Conservation (phyloP, 1,140 invertebrate genomes). For the Oryzaephilus surinamensis region DNA sequence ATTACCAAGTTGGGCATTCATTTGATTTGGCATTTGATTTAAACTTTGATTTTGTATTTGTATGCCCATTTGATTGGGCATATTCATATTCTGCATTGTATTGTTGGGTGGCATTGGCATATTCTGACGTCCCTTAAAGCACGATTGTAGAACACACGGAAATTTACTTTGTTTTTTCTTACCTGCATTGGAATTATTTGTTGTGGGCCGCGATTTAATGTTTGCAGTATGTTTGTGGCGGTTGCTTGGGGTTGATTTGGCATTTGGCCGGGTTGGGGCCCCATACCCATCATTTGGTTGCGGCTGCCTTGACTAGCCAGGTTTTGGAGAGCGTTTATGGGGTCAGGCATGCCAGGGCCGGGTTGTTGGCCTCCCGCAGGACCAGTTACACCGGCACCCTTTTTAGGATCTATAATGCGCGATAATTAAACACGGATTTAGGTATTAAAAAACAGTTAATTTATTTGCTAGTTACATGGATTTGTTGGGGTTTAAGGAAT, state of each 20-base stretch:
- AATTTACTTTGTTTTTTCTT: no score
- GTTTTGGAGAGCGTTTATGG: conserved; percentile 77
- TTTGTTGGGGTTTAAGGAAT: no score
- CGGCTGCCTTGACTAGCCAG: conserved; percentile 61
- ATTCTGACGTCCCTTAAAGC: no score
- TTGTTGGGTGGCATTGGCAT: conserved; percentile 15
- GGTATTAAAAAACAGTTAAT: no score
- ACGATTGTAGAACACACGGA: no score
- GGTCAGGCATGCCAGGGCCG: conserved; percentile 52
- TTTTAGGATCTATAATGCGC: conserved; percentile 41
- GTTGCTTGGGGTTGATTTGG: conserved; percentile 41
- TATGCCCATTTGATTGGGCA: conserved; percentile 25
- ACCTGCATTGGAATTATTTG: conserved; percentile 47
- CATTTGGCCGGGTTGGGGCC: conserved; percentile 44
- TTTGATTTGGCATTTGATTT: conserved; percentile 24
- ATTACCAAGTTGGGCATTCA: conserved; percentile 33
- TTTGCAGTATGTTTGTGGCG: conserved; percentile 47
- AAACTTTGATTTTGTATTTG: conserved; percentile 32
- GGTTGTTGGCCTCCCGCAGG: conserved; percentile 31
- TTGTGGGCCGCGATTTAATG: conserved; percentile 48
- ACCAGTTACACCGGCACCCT: conserved; percentile 34
- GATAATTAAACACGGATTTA: neutral
- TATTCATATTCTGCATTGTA: conserved; percentile 32
- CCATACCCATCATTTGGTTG: conserved; percentile 37
- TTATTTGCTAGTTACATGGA: no score